These are phyloP conservation scores for Catocala nupta DNA, from an alignment of 2,888 invertebrate genomes.

Conservation along the genomic window DNA sequence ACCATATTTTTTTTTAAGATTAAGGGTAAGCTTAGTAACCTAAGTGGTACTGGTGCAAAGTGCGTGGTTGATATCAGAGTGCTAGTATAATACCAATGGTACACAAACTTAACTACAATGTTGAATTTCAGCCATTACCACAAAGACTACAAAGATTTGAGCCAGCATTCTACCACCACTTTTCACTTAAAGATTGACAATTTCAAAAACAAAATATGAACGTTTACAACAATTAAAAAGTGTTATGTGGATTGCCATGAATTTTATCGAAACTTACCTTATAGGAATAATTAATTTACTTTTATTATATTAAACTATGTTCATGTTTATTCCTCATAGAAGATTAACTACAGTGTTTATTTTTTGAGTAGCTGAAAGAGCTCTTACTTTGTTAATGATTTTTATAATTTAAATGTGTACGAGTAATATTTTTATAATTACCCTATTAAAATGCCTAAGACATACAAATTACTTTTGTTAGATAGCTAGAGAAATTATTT, in stretches of 20 bases:
- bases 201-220: background rate
- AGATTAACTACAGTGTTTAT: too few species aligned
- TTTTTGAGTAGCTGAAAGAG: too few species aligned
- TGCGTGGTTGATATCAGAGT: constrained; percentile 26
- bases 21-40: constrained; percentile 19
- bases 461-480: too few species aligned
- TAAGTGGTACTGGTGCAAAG: constrained; percentile 8
- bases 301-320: too few species aligned
- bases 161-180: constrained; percentile 13
- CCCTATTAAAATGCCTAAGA: too few species aligned
- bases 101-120: constrained; percentile 18
- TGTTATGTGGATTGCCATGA: constrained; percentile 6
- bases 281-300: too few species aligned
- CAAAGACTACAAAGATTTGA: constrained; percentile 14
- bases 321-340: too few species aligned
- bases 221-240: constrained; percentile 21
- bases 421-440: too few species aligned
- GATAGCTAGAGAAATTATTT: too few species aligned
- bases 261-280: constrained; percentile 10
- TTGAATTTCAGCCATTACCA: constrained; percentile 16
- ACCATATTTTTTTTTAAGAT: constrained; percentile 24
- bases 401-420: too few species aligned
- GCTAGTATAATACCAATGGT: constrained; percentile 27
- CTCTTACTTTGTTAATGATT: too few species aligned
- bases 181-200: constrained; percentile 5